Conservation (phyloP, 2,113 vertebrate species). For the Pomatorhinus ruficollis region DNA sequence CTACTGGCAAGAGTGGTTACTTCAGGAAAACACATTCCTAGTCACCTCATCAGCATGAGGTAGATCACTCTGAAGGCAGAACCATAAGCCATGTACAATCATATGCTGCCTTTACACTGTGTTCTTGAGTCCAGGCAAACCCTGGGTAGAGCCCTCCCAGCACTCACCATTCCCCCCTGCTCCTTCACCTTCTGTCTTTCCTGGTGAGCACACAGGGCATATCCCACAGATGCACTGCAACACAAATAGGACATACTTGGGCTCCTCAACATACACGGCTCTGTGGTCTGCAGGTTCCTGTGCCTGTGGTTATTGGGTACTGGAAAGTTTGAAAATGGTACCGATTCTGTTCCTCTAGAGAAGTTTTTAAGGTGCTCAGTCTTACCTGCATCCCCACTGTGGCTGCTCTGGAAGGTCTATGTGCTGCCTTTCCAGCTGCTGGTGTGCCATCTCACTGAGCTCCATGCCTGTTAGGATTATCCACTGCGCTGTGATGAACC, state of each 20-base stretch:
- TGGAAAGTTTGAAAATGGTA: not conserved
- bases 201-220: fast-evolving
- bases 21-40: not conserved
- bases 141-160: not conserved
- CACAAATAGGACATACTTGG: not conserved
- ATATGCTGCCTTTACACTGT: not conserved
- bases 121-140: not conserved
- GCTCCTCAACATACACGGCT: fast-evolving
- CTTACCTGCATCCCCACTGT: not conserved
- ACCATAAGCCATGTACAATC: not conserved
- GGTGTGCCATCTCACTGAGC: fast-evolving
- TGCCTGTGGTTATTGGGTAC: not conserved
- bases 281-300: not conserved
- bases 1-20: not conserved
- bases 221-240: fast-evolving
- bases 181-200: not conserved
- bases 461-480: not conserved
- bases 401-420: not conserved
- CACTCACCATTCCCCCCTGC: not conserved
- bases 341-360: not conserved
- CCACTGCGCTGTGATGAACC: fast-evolving
- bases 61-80: not conserved
- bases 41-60: not conserved
- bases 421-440: not conserved
- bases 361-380: not conserved